Evolutionary conservation across 2,888 invertebrate genomes (phyloP), one percentile per base, ranked within the genome.

Genomic region (Caenorhabditis doughertyi): DNA sequence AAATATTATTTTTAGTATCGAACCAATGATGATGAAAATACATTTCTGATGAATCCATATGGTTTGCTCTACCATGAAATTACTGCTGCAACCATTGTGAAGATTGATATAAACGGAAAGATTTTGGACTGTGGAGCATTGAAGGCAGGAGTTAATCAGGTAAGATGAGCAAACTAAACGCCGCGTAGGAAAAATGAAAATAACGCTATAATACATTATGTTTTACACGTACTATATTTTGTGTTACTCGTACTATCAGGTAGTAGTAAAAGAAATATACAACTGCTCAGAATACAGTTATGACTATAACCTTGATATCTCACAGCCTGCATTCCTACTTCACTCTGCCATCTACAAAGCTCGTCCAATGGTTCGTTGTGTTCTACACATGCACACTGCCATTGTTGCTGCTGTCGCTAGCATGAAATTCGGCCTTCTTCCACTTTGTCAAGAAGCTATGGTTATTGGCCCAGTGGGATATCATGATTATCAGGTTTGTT

Each of bases 311-410:
- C n/a, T n/a, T n/a, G n/a, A n/a, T n/a, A n/a, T n/a, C n/a, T n/a
- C n/a, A n/a, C 94, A 95, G 89, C 93, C 94, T 92, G 96, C 96
- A 60, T 98, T 97, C 94, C 95, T 95, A 25, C 94, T 98, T 88
- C 98, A 98, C 93, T 96, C 97, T 83, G 96, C 96, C 80, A 96
- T 99, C 92, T 98, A 99, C 94, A 95, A 96, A 71, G 96, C 97
- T n/a, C 95, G 98, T 79, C 98, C 98, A 27, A 98, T 98, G 93
- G 95, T 98, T 89, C 96, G 96, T 92, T 98, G 98, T 93, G 95
- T 98, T 92, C 95, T 99, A 89, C 98, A 98, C 93, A 94, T 98
- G 90, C 96, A 97, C 91, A 95, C 96, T 87, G 95, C 96, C 76
- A 94, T 95, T 97, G 91, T 90, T 9, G 83, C 86, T 16, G 86